Evolutionary conservation across 2,888 invertebrate genomes (phyloP), one percentile per base, ranked within the genome.

Genomic region (Andrena dorsata): DNA sequence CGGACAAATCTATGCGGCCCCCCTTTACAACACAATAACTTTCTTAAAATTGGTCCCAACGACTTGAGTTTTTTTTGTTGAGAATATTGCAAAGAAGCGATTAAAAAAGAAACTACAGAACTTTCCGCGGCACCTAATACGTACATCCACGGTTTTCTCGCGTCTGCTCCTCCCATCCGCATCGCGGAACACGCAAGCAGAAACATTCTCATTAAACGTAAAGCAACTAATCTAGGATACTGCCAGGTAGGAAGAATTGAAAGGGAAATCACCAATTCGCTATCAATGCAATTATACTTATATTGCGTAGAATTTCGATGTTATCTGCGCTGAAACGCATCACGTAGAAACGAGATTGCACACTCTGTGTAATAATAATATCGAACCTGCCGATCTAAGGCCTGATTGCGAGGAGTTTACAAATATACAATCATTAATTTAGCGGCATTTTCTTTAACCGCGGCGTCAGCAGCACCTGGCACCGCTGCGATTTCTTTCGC

Each of bases 241-340:
- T n/a, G 79, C 58, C 64, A 51, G 51, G 51, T 8, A 65, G 65
- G 41, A 65, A 41, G 65, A 65, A 51, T 71, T 7, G 41, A 51
- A 35, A 66, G 41, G 41, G 53, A 61, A 65, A 70, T 65, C 47
- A 32, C 8, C 49, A 26, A 49, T 23, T 65, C 32, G 23, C 30
- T 77, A 70, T 78, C 78, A 16, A 56, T 51, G 70, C 79, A 79
- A 78, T 80, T 70, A 65, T 20, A 60, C 35, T 65, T 60, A 30
- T 20, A 7, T n/a, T 41, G 4, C 6, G 30, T 32, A 28, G 47
- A 71, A 53, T 61, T 71, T 66, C 32, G 60, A 79, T 80, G 41
- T 53, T 80, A 80, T 80, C 71, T 30, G 16, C n/a, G 4, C 8
- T n/a, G 20, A 3, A 3, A 1, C 61, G 30, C 76, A 68, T 76